Evolutionary conservation across 2,797 vertebrate genomes (phyloP), one percentile per base, ranked within the genome.

Genomic region (Accipiter superciliosus): DNA sequence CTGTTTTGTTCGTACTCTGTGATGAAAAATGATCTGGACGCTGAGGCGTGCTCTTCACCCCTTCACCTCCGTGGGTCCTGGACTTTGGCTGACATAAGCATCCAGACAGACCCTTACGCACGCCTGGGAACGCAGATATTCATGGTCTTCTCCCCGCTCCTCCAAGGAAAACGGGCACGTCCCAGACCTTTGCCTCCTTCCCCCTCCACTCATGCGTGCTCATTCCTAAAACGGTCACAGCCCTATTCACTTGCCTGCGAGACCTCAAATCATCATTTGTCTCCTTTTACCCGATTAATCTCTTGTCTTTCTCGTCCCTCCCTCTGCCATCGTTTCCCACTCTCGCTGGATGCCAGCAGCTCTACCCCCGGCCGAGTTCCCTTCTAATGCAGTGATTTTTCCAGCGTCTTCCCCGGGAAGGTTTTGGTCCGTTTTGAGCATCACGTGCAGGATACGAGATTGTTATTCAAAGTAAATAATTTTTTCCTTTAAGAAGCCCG

Each of bases 121-220:
- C 2, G 2, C 24, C 61, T 52, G 49, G 65, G 14, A 84, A 65
- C 1, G 0, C 1, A 2, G 11, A 10, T 59, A 45, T 11, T 77
- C 39, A 3, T 26, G 31, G 7, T 10, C 45, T 66, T 62, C 21
- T 76, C 45, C 12, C 13, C 15, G 7, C 5, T 69, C 37, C 40
- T 42, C 19, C 2, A 3, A 55, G 47, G 33, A 35, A 50, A 39
- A 13, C 0, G 1, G 17, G 20, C 20, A 4, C 1, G 0, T 31
- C 44, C 49, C 8, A 0, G 0, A 4, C 37, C 24, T 47, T 42
- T 69, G 26, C 78, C n/a, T 35, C 1, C 40, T 89, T 14, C 45
- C 15, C 11, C 5, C 7, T 83, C 45, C 22, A 2, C 62, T 81
- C 11, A 0, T 29, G 55, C 0, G 0, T 77, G 44, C 74, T 73